Conservation (phyloP, 2,113 vertebrate species). For the Mionectes macconnelli region DNA sequence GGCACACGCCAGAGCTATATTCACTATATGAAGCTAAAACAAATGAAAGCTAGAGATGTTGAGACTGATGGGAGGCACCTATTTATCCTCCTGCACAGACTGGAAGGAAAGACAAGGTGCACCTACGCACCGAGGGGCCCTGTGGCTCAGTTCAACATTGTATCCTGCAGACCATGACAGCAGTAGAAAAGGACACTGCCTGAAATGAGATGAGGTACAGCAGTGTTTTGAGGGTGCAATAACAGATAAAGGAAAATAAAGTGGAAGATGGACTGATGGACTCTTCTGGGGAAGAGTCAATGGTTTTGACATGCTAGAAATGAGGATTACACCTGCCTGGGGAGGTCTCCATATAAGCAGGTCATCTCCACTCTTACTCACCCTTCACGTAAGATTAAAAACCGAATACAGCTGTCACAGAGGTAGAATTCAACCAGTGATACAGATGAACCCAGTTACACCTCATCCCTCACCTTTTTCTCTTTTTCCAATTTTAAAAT, state of each 20-base stretch:
- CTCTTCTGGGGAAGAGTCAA: not conserved
- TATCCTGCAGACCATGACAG: fast-evolving
- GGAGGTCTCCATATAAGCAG: not conserved
- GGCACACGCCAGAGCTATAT: not conserved
- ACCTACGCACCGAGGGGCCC: not conserved
- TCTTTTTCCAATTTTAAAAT: not conserved
- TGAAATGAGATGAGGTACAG: not conserved
- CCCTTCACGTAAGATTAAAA: not conserved
- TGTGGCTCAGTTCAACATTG: not conserved
- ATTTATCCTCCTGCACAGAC: not conserved
- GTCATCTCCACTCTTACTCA: not conserved
- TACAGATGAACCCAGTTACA: not conserved
- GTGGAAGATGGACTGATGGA: not conserved
- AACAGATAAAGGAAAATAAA: not conserved
- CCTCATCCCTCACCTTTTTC: not conserved
- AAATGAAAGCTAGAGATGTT: not conserved
- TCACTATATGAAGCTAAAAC: not conserved
- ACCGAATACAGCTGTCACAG: not conserved
- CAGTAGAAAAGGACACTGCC: not conserved
- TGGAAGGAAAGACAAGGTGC: not conserved
- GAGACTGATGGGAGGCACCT: not conserved
- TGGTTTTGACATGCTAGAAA: not conserved
- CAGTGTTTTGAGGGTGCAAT: not conserved
- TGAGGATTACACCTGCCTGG: not conserved
- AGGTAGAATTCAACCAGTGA: not conserved